Base-by-base conservation (phyloP, 2,888 invertebrate genomes). In the Dicranocentrus wangi region DNA sequence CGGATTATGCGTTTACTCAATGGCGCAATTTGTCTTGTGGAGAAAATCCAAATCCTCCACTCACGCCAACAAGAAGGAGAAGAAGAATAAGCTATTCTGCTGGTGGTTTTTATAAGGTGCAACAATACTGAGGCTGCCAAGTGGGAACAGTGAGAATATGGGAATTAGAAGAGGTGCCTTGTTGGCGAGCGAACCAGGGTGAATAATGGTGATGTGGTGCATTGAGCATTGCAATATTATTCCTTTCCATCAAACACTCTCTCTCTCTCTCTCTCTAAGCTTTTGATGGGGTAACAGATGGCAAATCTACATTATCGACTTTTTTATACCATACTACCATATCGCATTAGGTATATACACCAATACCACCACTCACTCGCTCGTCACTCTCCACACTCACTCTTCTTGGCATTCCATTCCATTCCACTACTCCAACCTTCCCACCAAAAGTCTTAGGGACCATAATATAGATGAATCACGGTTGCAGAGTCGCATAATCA, bases 241-340 rank as follows among this genome's bases (percentile, higher is more conserved):
- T 63, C 63, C 63, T 42, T 43, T 65, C 51, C 42, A 65, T 71
- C 77, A 71, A 79, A 53, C 53, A 51, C 25, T 47, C n/a, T n/a
- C n/a, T n/a, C n/a, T n/a, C n/a, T n/a, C n/a, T n/a, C n/a, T n/a
- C n/a, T n/a, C n/a, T n/a, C 21, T 70, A 69, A 79, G 78, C 70
- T 42, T 53, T 77, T 71, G 78, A 70, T 71, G 78, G n/a, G n/a
- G 78, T 71, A 71, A 79, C 78, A 79, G 78, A 79, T 79, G 78
- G 78, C 71, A 58, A 79, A 79, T 66, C 66, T 75, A 28, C 75
- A 75, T 75, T 75, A 76, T 76, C 76, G 60, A 76, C 32, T n/a
- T n/a, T n/a, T n/a, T n/a, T n/a, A n/a, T n/a, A n/a, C n/a, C n/a
- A n/a, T n/a, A n/a, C n/a, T n/a, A n/a, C n/a, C n/a, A n/a, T n/a